Evolutionary conservation across 2,113 vertebrate species (phyloP), one percentile per base, ranked within the genome.

Genomic region (Proterorhinus semilunaris): DNA sequence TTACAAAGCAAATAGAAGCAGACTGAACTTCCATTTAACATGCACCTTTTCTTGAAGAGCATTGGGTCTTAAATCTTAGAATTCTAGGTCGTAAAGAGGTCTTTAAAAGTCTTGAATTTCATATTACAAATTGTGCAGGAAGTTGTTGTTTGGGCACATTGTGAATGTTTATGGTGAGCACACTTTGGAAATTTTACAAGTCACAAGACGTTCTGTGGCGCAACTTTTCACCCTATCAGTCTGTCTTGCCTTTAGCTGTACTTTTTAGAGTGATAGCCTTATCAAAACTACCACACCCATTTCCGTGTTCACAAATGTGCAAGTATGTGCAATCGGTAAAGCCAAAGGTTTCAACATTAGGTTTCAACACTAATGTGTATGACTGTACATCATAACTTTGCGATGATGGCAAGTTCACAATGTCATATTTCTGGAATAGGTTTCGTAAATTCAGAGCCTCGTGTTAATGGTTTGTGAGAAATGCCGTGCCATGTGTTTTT

Each of bases 401-500:
- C 7, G 10, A 47, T 47, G 7, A 47, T 47, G 46, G 46, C 46
- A 47, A 15, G 13, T 36, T 43, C 36, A 42, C 36, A 15, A 1
- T 43, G 43, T 44, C 15, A 4, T 3, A n/a, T 61, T 58, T 58
- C 55, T 58, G 55, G 11, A 42, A 58, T 36, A 45, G 42, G n/a
- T 45, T 45, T 47, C 11, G 45, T 17, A 17, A 17, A 45, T 10
- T 46, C 43, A 47, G n/a, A 17, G 44, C 43, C 58, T 42, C 47
- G 8, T 63, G 45, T 27, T 10, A 63, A 63, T 16, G 16, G 8
- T 48, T 10, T 46, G 9, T 46, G 8, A 11, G 62, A 46, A 63
- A 63, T 63, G 62, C 16, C 62, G 48, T 61, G 58, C 36, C 58
- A n/a, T 15, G 7, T 61, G 42, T 61, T 43, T 63, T 45, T 63